Conservation (phyloP, 2,888 invertebrate species). For the Drepanosiphum platanoidis region DNA sequence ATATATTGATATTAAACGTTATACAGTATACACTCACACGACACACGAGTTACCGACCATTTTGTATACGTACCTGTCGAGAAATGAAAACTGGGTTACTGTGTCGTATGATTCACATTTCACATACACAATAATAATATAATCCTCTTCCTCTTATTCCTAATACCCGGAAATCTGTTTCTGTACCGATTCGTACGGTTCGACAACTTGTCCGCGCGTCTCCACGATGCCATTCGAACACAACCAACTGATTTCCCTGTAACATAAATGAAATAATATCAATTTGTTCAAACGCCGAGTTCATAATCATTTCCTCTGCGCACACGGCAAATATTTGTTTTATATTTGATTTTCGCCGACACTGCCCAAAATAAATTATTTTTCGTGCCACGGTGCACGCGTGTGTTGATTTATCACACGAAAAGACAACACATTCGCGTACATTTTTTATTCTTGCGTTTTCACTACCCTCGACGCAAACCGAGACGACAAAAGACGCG, state of each 20-base stretch:
- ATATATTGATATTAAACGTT: not conserved
- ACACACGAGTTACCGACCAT: too few species aligned
- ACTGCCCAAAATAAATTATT: not conserved
- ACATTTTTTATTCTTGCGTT: not conserved
- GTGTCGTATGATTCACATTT: not conserved
- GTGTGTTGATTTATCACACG: not conserved
- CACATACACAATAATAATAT: too few species aligned
- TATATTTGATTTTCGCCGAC: not conserved
- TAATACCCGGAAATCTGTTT: not conserved
- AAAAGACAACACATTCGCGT: not conserved
- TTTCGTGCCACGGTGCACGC: not conserved
- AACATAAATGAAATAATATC: conserved; percentile 1
- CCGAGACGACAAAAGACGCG: not conserved
- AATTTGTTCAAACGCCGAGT: not conserved
- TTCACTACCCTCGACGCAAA: not conserved
- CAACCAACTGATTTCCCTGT: conserved; percentile 15
- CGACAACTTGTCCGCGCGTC: too few species aligned
- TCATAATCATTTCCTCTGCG: not conserved
- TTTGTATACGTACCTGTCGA: not conserved
- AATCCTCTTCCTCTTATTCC: not conserved
- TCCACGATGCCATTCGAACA: not conserved
- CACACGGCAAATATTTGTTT: conserved; percentile 27
- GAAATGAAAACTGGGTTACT: conserved; percentile 7
- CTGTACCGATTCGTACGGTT: not conserved
- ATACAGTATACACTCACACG: too few species aligned